Evolutionary conservation across 1,140 invertebrate genomes (phyloP).

Genomic region (Sycobia sp.): DNA sequence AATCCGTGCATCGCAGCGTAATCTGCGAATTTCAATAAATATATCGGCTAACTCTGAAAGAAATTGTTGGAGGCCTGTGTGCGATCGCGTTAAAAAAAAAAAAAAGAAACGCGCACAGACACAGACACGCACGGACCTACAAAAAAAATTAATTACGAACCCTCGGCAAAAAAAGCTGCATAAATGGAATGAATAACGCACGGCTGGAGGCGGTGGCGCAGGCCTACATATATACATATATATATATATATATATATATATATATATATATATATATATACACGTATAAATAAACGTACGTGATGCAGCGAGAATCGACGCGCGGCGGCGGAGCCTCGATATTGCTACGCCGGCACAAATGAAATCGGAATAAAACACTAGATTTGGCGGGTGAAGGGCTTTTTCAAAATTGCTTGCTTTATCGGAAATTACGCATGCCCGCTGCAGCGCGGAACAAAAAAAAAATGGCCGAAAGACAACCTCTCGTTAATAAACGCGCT

Average conservation of each 20-base stretch:
- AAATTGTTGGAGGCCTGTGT: slow-evolving; percentile 3
- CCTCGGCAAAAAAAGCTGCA: not conserved
- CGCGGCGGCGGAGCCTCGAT: slow-evolving; percentile 6
- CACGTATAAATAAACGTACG: no score
- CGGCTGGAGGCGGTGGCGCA: no score
- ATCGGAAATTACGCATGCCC: slow-evolving; percentile 21
- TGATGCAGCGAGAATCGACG: not conserved
- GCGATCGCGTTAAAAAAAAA: slow-evolving; percentile 3
- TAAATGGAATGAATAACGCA: slow-evolving; percentile 22
- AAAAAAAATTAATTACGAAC: slow-evolving; percentile 21
- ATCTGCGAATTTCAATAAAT: not conserved
- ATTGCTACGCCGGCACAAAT: slow-evolving; percentile 13
- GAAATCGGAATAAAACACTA: slow-evolving; percentile 32
- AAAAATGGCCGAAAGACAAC: not conserved
- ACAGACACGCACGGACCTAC: no score
- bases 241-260: no score
- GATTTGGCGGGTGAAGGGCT: slow-evolving; percentile 16
- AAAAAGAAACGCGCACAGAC: no score
- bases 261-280: no score
- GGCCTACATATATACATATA: no score
- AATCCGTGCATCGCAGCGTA: no score
- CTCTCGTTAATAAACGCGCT: slow-evolving; percentile 15
- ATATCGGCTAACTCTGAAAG: slow-evolving; percentile 9
- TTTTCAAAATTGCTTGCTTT: slow-evolving; percentile 30
- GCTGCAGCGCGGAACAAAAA: slow-evolving; percentile 11